A percentile compares a stretch with the other conserved stretches of the same genome.
These are phyloP conservation scores for Dasyurus viverrinus DNA, from an alignment of 2,113 vertebrate genomes.

Conservation along the genomic window DNA sequence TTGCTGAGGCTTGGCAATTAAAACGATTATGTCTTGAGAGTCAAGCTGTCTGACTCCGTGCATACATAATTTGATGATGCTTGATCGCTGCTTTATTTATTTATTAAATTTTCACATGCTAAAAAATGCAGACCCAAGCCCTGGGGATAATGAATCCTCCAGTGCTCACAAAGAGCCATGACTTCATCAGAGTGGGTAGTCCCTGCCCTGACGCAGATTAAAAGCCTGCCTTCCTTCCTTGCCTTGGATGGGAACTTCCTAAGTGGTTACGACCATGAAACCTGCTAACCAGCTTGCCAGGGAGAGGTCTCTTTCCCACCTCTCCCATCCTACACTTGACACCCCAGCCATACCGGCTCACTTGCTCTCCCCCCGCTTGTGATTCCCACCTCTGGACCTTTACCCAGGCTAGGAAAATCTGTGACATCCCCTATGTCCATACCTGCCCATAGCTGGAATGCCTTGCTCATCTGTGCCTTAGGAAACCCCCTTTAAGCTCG, in stretches of 20 bases:
- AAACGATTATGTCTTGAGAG: conserved; percentile 71
- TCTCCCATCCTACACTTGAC: not conserved
- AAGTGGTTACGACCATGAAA: not conserved
- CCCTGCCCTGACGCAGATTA: not conserved
- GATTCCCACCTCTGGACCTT: too few species aligned
- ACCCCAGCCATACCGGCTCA: not conserved
- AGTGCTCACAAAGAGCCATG: not conserved
- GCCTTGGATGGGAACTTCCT: not conserved
- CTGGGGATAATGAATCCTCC: not conserved
- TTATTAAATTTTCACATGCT: conserved; percentile 14
- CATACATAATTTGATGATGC: conserved; percentile 48
- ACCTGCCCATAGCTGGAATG: not conserved
- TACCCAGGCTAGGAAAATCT: not conserved
- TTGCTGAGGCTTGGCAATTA: conserved; percentile 62
- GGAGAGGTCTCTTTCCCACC: not conserved
- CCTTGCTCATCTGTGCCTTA: not conserved
- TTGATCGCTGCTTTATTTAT: conserved; percentile 48
- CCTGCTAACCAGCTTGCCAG: not conserved
- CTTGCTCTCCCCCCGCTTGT: too few species aligned
- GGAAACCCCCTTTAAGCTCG: not conserved
- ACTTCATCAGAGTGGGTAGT: not conserved
- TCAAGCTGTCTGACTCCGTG: conserved; percentile 67
- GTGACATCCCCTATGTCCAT: not conserved
- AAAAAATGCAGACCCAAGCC: not conserved
- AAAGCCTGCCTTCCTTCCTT: not conserved